A percentile compares a stretch with the other conserved stretches of the same genome.
phyloP scores from a whole-genome alignment of 2,113 vertebrate species.

The Limanda limanda region DNA sequence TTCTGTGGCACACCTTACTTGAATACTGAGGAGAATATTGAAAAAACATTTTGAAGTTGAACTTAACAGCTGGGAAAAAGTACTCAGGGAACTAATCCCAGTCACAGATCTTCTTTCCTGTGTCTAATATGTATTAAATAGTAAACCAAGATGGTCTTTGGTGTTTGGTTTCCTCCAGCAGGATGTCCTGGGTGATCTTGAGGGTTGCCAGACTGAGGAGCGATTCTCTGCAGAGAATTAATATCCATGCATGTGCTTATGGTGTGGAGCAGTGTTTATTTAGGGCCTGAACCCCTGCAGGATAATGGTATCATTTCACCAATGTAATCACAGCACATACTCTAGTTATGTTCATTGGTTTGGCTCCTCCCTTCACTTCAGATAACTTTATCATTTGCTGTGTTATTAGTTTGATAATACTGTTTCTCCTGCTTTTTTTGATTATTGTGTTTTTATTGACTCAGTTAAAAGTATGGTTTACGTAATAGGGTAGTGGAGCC shows the following conservation, averaged over 20 bases:
- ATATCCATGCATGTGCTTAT: conserved; percentile 12
- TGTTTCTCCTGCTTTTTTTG: conserved; percentile 12
- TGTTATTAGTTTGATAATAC: conserved; percentile 44
- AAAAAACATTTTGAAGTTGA: background rate
- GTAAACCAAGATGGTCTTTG: too few relatives aligned
- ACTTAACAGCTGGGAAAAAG: background rate
- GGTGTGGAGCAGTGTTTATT: conserved; percentile 31
- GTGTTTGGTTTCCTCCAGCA: background rate
- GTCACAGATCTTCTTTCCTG: too few relatives aligned
- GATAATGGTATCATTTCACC: conserved; percentile 33
- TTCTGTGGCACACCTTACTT: background rate
- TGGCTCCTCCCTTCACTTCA: conserved; percentile 27
- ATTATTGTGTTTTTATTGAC: conserved; percentile 20
- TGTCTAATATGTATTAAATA: too few relatives aligned
- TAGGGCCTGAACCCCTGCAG: conserved; percentile 9
- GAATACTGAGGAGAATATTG: background rate
- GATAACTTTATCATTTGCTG: conserved; percentile 7
- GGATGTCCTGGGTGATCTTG: background rate
- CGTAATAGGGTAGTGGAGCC: background rate
- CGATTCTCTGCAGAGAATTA: background rate
- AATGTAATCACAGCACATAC: conserved; percentile 6
- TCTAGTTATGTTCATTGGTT: conserved; percentile 12
- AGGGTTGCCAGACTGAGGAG: background rate
- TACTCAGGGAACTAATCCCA: too few relatives aligned
- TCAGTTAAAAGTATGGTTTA: background rate